Conservation (phyloP, 2,888 invertebrate genomes). For the Alitta virens region DNA sequence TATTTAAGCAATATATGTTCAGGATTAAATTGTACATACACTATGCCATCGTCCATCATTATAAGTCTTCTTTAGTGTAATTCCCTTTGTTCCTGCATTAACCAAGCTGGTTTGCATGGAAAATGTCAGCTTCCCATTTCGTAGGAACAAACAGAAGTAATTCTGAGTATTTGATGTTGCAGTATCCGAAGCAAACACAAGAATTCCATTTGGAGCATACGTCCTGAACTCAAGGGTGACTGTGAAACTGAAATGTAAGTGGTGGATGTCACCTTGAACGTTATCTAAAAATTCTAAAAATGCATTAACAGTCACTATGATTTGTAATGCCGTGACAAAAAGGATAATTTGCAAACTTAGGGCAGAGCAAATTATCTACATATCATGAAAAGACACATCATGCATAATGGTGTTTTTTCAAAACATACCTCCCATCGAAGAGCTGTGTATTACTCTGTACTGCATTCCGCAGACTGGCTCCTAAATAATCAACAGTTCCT, state of each 20-base stretch:
- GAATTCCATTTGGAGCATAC: slow-evolving; percentile 29
- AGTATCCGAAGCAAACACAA: slow-evolving; percentile 28
- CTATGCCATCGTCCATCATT: slow-evolving; percentile 32
- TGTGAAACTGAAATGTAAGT: slow-evolving; percentile 28
- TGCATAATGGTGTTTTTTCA: not conserved
- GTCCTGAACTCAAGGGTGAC: slow-evolving; percentile 32
- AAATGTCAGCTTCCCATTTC: slow-evolving; percentile 25
- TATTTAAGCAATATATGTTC: not conserved
- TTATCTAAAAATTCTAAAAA: too few species aligned
- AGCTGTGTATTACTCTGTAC: too few species aligned
- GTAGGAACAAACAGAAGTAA: slow-evolving; percentile 31
- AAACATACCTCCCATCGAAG: too few species aligned
- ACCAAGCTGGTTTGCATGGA: slow-evolving; percentile 15
- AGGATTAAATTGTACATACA: slow-evolving; percentile 18
- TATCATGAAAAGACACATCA: not conserved
- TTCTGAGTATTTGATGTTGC: slow-evolving; percentile 14
- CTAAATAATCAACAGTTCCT: too few species aligned
- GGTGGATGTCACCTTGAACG: too few species aligned
- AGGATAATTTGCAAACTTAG: too few species aligned
- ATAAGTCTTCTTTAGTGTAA: slow-evolving; percentile 24
- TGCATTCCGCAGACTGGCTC: too few species aligned
- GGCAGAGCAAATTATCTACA: too few species aligned
- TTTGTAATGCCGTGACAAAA: too few species aligned
- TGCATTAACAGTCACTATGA: too few species aligned
- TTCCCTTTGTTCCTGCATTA: slow-evolving; percentile 3